Evolutionary conservation across 1,140 invertebrate genomes (phyloP).

Genomic region (Aphis craccivora): DNA sequence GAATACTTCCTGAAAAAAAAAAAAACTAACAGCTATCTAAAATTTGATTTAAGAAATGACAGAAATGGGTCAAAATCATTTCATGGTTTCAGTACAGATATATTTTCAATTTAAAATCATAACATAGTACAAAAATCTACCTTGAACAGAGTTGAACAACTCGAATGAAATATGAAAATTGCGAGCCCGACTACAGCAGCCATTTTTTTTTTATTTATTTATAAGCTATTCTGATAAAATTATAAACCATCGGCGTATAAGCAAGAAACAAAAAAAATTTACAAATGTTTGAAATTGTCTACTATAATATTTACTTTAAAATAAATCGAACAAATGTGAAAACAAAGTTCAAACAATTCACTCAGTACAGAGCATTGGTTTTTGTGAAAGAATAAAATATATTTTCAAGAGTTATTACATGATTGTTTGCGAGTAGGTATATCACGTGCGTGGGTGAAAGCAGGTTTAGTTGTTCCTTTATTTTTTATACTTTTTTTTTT

Average conservation of each 20-base stretch:
- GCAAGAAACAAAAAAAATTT: not conserved
- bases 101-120: not conserved
- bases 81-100: not conserved
- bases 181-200: not conserved
- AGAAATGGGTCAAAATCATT: not conserved
- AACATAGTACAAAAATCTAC: not conserved
- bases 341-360: constrained; percentile 6
- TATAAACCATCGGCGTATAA: not conserved
- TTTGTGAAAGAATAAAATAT: not conserved
- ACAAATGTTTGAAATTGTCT: not conserved
- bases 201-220: not conserved
- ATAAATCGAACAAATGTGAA: not conserved
- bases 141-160: not conserved
- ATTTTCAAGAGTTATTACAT: not conserved
- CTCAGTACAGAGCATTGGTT: not conserved
- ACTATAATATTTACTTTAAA: not conserved
- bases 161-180: not conserved
- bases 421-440: not conserved
- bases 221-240: not conserved
- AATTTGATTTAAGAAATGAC: not conserved
- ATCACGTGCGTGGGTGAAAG: not conserved
- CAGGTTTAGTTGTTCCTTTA: not conserved
- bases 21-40: not conserved
- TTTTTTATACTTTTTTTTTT: not conserved
- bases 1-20: not conserved